A percentile compares a stretch with the other conserved stretches of the same genome.
Conservation (phyloP, 2,797 vertebrate species). For the Artibeus jamaicensis region DNA sequence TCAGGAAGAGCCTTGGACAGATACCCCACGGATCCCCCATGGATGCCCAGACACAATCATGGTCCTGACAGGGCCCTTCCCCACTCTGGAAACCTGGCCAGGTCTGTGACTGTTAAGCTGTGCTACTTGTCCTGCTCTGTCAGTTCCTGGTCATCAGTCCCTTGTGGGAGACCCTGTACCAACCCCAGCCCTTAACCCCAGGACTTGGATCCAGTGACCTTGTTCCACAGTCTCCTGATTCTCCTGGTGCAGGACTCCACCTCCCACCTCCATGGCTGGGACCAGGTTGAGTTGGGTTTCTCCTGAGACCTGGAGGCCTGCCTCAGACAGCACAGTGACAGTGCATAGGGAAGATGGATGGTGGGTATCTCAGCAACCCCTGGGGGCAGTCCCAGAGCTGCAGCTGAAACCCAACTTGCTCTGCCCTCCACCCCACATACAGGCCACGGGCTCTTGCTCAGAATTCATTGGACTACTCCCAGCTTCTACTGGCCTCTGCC, state of each 20-base stretch:
- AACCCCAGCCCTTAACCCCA: too few relatives aligned
- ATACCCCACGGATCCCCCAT: background rate
- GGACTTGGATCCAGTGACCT: background rate
- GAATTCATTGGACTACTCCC: rapidly evolving
- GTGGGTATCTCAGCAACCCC: rapidly evolving
- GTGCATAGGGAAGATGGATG: rapidly evolving
- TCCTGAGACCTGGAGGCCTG: background rate
- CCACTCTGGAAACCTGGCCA: too few relatives aligned
- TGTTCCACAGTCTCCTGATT: background rate
- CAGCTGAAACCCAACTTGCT: too few relatives aligned
- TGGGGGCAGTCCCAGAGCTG: background rate
- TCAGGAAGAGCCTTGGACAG: background rate
- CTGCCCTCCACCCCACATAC: too few relatives aligned
- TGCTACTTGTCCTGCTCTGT: background rate
- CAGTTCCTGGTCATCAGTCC: background rate
- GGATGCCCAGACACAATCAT: too few relatives aligned
- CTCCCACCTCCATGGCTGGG: rapidly evolving
- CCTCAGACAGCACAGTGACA: rapidly evolving
- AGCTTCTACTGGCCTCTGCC: background rate
- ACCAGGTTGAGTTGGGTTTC: background rate
- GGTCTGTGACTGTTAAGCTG: rapidly evolving
- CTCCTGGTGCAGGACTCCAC: rapidly evolving
- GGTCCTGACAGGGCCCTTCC: background rate
- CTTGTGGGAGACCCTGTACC: background rate
- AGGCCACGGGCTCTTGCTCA: background rate